Base-by-base conservation (phyloP, 2,113 vertebrate genomes). In the Hypocryptadius cinnamomeus region DNA sequence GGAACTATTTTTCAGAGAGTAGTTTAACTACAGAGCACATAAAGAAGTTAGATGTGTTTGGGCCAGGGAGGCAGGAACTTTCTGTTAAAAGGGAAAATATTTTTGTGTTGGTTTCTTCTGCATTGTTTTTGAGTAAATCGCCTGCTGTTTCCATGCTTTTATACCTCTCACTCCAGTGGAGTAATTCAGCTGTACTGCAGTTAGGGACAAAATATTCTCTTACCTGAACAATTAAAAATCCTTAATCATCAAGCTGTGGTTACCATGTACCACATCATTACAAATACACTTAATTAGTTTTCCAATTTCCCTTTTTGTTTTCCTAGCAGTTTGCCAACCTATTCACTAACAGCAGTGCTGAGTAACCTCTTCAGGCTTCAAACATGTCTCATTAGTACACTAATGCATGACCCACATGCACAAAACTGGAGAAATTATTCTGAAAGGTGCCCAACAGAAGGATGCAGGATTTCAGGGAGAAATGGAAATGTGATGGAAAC, bases 1-100 rank as follows among this genome's bases (percentile, higher is more conserved):
- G 80, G 78, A 97, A 87, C 88, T 96, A 42, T 97, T 98, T 98
- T 97, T 95, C 95, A 96, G 92, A 95, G 79, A 94, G 76, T 53
- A n/a, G 47, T 74, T 96, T 87, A 76, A 90, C 86, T 95, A 44
- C 70, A 77, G 39, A 95, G 74, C 63, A 63, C 66, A 86, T 64
- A 84, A 65, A 93, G 45, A 82, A 94, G 25, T 51, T 94, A 68
- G 50, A 88, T 88, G 45, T 28, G 42, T 54, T 91, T 92, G 92
- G 89, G 45, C 65, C 48, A 65, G 66, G 73, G 64, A 92, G 68
- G 73, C 40, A 70, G 63, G 54, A 82, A 57, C 59, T 85, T 96
- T 40, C 22, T 92, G 60, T 86, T 94, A 64, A n/a, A 65, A 30
- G 65, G 83, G 47, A 44, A 40, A 72, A 21, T 85, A 45, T 68